These are phyloP conservation scores for Zoanthus sansibaricus DNA, from an alignment of 92 coral and sea anemone species.

Conservation along the genomic window DNA sequence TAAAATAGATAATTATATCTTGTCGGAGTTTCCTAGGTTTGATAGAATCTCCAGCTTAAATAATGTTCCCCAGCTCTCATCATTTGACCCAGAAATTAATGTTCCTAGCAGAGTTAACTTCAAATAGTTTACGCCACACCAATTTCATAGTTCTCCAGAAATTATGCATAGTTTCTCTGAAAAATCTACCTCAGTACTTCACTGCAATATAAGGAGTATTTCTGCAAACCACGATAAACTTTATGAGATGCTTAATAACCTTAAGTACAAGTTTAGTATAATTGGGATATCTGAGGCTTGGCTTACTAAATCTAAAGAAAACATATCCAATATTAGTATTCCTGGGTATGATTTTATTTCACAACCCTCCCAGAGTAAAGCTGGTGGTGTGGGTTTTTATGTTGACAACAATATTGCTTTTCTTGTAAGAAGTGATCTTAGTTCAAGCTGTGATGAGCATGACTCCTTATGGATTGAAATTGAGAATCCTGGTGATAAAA, in stretches of 20 bases:
- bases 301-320: constrained; percentile 21
- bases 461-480: constrained; percentile 6
- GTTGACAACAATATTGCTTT: constrained; percentile 3
- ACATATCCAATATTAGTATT: neutral
- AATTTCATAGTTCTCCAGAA: constrained; percentile 37
- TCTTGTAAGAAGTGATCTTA: too few species aligned
- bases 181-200: constrained; percentile 44
- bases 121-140: constrained; percentile 22
- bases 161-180: constrained; percentile 3
- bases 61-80: constrained; percentile 27
- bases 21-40: constrained; percentile 35
- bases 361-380: constrained; percentile 42
- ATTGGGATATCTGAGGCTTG: constrained; percentile 67
- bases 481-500: neutral
- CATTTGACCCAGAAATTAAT: constrained; percentile 35
- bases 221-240: constrained; percentile 55
- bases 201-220: constrained; percentile 63
- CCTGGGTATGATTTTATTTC: constrained; percentile 54
- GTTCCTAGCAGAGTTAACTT: constrained; percentile 31
- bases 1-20: constrained; percentile 3
- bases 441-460: neutral
- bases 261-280: constrained; percentile 45
- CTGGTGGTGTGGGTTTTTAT: constrained; percentile 68
- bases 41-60: constrained; percentile 5
- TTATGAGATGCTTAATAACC: constrained; percentile 16